Base-by-base conservation (phyloP, 2,888 invertebrate genomes). In the Mesoligia furuncula region DNA sequence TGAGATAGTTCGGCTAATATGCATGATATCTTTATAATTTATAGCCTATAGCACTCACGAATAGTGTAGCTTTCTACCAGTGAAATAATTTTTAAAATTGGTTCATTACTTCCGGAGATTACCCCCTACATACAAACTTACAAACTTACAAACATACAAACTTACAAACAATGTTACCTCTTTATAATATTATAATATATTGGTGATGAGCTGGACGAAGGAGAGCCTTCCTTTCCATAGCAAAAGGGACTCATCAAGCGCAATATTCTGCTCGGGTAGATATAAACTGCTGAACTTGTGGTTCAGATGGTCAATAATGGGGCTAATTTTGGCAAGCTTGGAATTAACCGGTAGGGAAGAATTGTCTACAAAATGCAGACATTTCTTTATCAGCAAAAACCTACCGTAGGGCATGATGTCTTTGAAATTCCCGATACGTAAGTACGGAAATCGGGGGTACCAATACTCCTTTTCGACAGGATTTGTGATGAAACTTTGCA, bases 361-460 rank as follows among this genome's bases (percentile, higher is more conserved):
- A 13, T n/a, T 57, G n/a, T 57, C 57, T n/a, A 57, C 57, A n/a
- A 57, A 57, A n/a, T n/a, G 57, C 0, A 57, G 57, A 15, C n/a
- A 57, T n/a, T 57, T 57, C 24, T 57, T 57, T 0, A 57, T 13
- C 13, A 57, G 3, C 0, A 13, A 6, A n/a, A 57, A 57, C 3
- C 2, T 57, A 0, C 6, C 3, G 57, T 3, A 57, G 2, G 2
- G 0, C 57, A 57, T 57, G 0, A n/a, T 0, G 57, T n/a, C n/a
- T 4, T 15, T n/a, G 2, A n/a, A 57, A n/a, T n/a, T 57, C 2
- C 57, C 57, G n/a, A 57, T 7, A 0, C 7, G 57, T n/a, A 57
- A 0, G n/a, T 57, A n/a, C n/a, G 57, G n/a, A 6, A 57, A 57
- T 4, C 15, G 57, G 0, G 59, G 27, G 2, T 17, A 0, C 59